phyloP scores from a whole-genome alignment of 2,113 vertebrate genomes.

The Etheostoma spectabile region DNA sequence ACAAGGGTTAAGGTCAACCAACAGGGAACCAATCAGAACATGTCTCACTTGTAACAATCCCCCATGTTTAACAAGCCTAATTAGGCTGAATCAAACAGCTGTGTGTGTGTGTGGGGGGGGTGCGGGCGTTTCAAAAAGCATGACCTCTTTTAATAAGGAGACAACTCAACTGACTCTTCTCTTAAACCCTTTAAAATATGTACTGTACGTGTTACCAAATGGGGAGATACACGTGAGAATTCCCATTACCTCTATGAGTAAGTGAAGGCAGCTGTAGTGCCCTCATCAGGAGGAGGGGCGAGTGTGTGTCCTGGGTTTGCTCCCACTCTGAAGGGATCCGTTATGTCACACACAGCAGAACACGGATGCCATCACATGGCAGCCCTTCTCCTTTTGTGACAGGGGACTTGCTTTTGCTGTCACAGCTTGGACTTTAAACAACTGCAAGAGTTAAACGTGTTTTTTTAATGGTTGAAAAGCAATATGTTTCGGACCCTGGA shows the following conservation, averaged over 20 bases:
- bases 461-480: slow-evolving; percentile 22
- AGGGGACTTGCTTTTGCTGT: neutral
- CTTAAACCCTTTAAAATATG: neutral
- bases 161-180: neutral
- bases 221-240: neutral
- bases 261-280: slow-evolving; percentile 23
- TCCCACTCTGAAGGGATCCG: too few species aligned
- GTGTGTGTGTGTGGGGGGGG: too few species aligned
- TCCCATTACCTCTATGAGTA: neutral
- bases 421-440: slow-evolving; percentile 21
- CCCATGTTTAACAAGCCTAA: too few species aligned
- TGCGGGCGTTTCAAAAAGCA: too few species aligned
- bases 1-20: too few species aligned
- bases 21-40: too few species aligned
- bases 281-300: slow-evolving; percentile 16
- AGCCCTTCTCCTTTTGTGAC: neutral
- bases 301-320: neutral
- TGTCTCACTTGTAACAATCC: too few species aligned
- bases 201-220: too few species aligned
- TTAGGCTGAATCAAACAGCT: neutral
- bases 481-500: slow-evolving; percentile 10
- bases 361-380: neutral
- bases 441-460: neutral
- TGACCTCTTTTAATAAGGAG: neutral
- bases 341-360: neutral